Percentiles rank a stretch among this genome's conserved stretches.
Conservation (phyloP, 2,797 vertebrate genomes). For the Gouania willdenowi region DNA sequence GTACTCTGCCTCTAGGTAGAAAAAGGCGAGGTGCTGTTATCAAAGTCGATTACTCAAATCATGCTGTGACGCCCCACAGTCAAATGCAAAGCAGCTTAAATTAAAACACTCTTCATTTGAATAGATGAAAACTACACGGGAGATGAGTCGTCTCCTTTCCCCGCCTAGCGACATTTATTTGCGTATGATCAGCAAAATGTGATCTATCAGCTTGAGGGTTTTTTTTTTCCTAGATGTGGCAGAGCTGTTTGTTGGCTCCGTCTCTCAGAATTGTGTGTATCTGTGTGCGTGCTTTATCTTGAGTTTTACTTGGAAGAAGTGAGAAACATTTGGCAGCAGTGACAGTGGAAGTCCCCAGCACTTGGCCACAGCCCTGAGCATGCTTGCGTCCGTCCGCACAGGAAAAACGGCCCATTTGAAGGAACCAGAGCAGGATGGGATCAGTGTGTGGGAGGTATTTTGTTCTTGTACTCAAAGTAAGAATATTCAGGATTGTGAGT, state of each 20-base stretch:
- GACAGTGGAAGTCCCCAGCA: slow-evolving; percentile 75
- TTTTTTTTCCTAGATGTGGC: slow-evolving; percentile 45
- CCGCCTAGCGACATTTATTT: slow-evolving; percentile 48
- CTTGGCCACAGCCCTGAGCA: slow-evolving; percentile 49
- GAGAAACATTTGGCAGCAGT: slow-evolving; percentile 69
- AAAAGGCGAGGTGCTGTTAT: slow-evolving; percentile 44
- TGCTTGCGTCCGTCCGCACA: slow-evolving; percentile 31
- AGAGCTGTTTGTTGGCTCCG: slow-evolving; percentile 25
- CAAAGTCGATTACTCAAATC: slow-evolving; percentile 57
- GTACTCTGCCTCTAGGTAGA: slow-evolving; percentile 29
- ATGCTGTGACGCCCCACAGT: slow-evolving; percentile 67
- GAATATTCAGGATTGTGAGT: slow-evolving; percentile 53
- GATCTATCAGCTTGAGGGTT: slow-evolving; percentile 37
- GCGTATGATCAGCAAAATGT: slow-evolving; percentile 49
- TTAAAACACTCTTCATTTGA: slow-evolving; percentile 68
- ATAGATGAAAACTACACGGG: slow-evolving; percentile 51
- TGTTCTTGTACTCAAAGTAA: slow-evolving; percentile 57
- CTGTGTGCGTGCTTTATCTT: slow-evolving; percentile 30
- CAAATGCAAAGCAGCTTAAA: slow-evolving; percentile 71
- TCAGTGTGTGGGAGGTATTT: slow-evolving; percentile 67
- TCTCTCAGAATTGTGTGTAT: slow-evolving; percentile 8
- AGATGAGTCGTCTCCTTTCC: slow-evolving; percentile 50
- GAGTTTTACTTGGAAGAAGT: slow-evolving; percentile 58
- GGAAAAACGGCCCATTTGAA: slow-evolving; percentile 65
- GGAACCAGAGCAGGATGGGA: slow-evolving; percentile 54